Base-by-base conservation (phyloP, 2,797 vertebrate genomes). In the Bovichtus variegatus region DNA sequence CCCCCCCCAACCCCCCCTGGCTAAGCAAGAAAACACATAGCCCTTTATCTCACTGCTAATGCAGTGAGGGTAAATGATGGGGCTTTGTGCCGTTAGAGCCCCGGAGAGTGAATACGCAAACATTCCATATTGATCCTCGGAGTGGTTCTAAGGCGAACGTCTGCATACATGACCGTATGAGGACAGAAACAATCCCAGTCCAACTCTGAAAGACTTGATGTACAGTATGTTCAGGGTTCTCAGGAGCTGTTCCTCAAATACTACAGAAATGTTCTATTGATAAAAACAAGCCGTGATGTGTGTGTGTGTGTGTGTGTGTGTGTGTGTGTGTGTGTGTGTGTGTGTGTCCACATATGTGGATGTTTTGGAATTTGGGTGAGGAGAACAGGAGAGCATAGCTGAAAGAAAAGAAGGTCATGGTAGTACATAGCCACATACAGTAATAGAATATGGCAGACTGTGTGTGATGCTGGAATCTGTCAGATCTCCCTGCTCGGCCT, bases 1-100 rank as follows among this genome's bases (percentile, higher is more conserved):
- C 77, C 72, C 90, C 82, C 91, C 90, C 90, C 77, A n/a, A n/a
- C 90, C 82, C 91, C 90, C 90, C 77, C 72, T 80, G 85, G 90
- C 85, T 80, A 75, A 82, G 88, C 75, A 79, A 87, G 87, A 89
- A 89, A 91, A 89, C 81, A 82, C 86, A 87, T 29, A 58, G 67
- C 41, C 76, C 82, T 87, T 69, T 89, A 90, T 93, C 82, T 90
- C n/a, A 16, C 47, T 57, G 80, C 83, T 93, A 92, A 93, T 92
- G 85, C 74, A 76, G 82, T 82, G 77, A 78, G 84, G 89, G 81
- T 94, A 93, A 94, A 91, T 91, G 87, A 95, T 93, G 89, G 85
- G 76, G 83, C 82, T 91, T 81, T 89, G 83, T 89, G 78, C 85
- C 75, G 84, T 73, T 13, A 23, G 50, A 81, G 79, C 78, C 72